Conservation (phyloP, 2,113 vertebrate genomes). For the Nestor notabilis region DNA sequence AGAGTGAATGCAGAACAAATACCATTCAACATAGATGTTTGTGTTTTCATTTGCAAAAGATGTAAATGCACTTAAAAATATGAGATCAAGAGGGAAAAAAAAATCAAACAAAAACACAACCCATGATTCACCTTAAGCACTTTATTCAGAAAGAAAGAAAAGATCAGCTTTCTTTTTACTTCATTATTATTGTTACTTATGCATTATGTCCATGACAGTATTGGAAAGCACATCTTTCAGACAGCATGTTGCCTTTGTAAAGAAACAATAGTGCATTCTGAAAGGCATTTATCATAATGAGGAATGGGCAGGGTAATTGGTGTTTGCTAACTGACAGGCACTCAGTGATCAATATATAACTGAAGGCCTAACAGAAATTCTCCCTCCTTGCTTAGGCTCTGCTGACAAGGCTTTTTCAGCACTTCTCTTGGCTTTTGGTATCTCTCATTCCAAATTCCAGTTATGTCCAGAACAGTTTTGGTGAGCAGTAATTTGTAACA, state of each 20-base stretch:
- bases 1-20: slow-evolving; percentile 21
- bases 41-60: slow-evolving; percentile 3
- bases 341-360: slow-evolving; percentile 57
- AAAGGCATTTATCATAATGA: slow-evolving; percentile 69
- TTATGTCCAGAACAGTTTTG: neutral
- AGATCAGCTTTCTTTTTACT: neutral
- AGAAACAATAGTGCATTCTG: slow-evolving; percentile 39
- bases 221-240: slow-evolving; percentile 50
- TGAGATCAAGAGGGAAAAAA: neutral
- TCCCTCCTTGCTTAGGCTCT: slow-evolving; percentile 56
- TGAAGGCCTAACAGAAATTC: slow-evolving; percentile 53
- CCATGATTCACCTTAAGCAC: neutral
- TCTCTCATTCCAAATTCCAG: slow-evolving; percentile 43
- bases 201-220: neutral
- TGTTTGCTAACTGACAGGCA: slow-evolving; percentile 69
- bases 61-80: neutral
- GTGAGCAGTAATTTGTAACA: slow-evolving; percentile 34
- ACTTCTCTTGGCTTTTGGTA: slow-evolving; percentile 31
- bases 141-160: neutral
- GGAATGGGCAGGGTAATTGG: slow-evolving; percentile 68
- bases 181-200: slow-evolving; percentile 7
- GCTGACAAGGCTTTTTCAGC: slow-evolving; percentile 72
- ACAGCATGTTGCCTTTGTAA: slow-evolving; percentile 29
- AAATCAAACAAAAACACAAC: neutral
- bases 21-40: neutral